Percentiles rank a stretch among this genome's conserved stretches.
phyloP scores from a whole-genome alignment of 2,888 invertebrate species.

The Eulithis prunata region DNA sequence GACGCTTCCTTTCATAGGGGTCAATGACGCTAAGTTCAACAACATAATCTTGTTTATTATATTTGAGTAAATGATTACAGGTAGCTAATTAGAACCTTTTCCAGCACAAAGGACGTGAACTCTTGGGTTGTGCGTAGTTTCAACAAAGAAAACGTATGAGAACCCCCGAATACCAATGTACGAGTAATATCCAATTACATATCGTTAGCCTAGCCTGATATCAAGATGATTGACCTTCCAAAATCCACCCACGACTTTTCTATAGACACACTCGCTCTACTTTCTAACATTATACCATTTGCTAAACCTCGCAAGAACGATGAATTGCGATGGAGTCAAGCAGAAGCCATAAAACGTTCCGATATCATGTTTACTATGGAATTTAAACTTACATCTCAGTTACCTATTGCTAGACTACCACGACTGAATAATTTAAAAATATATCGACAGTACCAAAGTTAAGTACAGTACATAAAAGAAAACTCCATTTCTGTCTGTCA shows the following conservation, averaged over 20 bases:
- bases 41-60: constrained; percentile 54
- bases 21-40: constrained; percentile 71
- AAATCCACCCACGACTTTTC: constrained; percentile 10
- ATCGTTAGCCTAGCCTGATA: constrained; percentile 15
- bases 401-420: too few relatives aligned
- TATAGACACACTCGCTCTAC: constrained; percentile 4
- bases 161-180: neutral
- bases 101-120: constrained; percentile 12
- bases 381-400: too few relatives aligned
- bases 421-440: too few relatives aligned
- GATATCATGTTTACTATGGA: too few relatives aligned
- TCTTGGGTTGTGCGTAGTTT: constrained; percentile 15
- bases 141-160: neutral
- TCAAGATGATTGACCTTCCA: constrained; percentile 10
- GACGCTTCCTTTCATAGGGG: constrained; percentile 70
- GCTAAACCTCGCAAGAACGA: too few relatives aligned
- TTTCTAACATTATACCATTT: neutral
- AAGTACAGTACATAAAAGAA: too few relatives aligned
- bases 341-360: too few relatives aligned
- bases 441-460: too few relatives aligned
- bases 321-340: too few relatives aligned
- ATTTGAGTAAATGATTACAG: constrained; percentile 41
- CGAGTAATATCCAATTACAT: constrained; percentile 1
- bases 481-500: too few relatives aligned
- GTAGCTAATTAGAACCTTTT: constrained; percentile 40